Base-by-base conservation (phyloP, 2,888 invertebrate species). In the Tachystola acroxantha region DNA sequence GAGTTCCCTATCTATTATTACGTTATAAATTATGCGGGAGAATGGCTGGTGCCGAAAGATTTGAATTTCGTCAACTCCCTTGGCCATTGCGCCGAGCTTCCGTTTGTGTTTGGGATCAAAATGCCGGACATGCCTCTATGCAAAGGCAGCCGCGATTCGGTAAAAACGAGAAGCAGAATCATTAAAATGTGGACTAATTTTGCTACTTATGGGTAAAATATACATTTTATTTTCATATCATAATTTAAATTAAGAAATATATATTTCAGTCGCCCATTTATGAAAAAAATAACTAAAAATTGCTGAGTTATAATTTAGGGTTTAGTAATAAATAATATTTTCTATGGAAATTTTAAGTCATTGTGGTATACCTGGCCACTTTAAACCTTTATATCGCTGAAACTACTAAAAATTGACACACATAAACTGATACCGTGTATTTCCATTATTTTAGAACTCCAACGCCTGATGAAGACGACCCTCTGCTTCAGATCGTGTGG, bases 121-220 rank as follows among this genome's bases (percentile, higher is more conserved):
- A 45, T 50, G 34, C 54, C 60, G 7, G 57, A 63, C 9, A 40
- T 40, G 13, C 48, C 51, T 4, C 39, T 54, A 14, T 73, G 64
- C 42, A 73, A 71, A 50, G 80, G 80, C 11, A 77, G 71, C 45
- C 54, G 73, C 36, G 79, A 84, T 46, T 76, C 79, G 6, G 50
- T 76, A 2, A 63, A 45, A 28, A 80, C 76, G 10, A 71, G 77
- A 45, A 67, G 52, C 12, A 69, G 75, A 57, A 66, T 85, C 32
- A 52, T 81, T 2, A 77, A 67, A 53, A 69, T 88, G 77, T 88
- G 88, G 85, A 86, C 86, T 0, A 87, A 88, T 52, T 88, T 88
- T 54, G 86, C 88, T 25, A 86, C 79, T 70, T 74, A 67, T 48
- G 78, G 88, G 88, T 88, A 66, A 59, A 61, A 43, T n/a, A n/a